Evolutionary conservation across 2,113 vertebrate species (phyloP).

Genomic region (Megaceryle torquata): DNA sequence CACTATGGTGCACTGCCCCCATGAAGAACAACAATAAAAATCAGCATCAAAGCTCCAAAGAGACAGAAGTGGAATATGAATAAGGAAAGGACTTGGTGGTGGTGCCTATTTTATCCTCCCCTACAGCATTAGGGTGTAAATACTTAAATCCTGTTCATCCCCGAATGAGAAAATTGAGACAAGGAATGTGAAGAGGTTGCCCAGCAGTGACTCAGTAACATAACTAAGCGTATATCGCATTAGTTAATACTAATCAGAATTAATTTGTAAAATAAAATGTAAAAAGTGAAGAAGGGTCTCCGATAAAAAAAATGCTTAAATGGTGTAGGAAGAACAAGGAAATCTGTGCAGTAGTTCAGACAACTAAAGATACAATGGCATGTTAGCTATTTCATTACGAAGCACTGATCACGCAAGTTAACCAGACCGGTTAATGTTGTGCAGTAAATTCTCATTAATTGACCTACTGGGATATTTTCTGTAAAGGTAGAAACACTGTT

Average conservation of each 20-base stretch:
- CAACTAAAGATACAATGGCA: not conserved
- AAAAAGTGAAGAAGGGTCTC: not conserved
- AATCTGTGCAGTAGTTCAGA: not conserved
- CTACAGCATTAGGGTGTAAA: not conserved
- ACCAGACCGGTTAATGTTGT: not conserved
- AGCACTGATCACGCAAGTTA: not conserved
- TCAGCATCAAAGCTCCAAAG: not conserved
- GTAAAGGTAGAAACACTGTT: not conserved
- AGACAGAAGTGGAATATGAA: slow-evolving; percentile 25
- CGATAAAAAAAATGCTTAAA: not conserved
- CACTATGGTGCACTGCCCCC: not conserved
- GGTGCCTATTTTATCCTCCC: not conserved
- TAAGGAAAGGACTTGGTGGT: not conserved
- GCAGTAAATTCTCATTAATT: not conserved
- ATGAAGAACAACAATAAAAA: slow-evolving; percentile 30
- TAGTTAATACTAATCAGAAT: not conserved
- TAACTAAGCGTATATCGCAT: not conserved
- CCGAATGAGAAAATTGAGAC: not conserved
- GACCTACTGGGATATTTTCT: not conserved
- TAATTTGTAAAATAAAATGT: not conserved
- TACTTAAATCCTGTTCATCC: not conserved
- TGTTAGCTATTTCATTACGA: not conserved
- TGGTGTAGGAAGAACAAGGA: not conserved
- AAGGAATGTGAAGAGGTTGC: not conserved
- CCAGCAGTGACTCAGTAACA: not conserved